A percentile compares a stretch with the other conserved stretches of the same genome.
Evolutionary conservation across 2,113 vertebrate genomes (phyloP).

Genomic region (Xiphophorus couchianus): DNA sequence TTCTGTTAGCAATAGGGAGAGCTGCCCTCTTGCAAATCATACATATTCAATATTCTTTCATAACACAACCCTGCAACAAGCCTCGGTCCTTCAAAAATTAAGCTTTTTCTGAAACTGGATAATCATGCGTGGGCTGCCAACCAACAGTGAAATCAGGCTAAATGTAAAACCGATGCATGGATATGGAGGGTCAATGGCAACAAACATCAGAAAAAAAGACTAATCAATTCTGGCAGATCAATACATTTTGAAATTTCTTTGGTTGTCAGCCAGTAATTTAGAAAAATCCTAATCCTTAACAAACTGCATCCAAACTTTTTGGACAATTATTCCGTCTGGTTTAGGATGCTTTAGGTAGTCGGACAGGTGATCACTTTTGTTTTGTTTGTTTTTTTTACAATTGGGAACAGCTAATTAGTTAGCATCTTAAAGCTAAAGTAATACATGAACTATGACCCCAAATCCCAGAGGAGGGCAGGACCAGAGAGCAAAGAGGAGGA

Average conservation of each 20-base stretch:
- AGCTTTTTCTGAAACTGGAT: conserved; percentile 31
- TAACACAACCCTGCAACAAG: conserved; percentile 20
- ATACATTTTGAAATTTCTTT: background rate
- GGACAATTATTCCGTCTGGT: no score
- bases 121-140: conserved; percentile 40
- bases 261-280: no score
- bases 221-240: background rate
- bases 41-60: conserved; percentile 69
- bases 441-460: no score
- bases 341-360: no score
- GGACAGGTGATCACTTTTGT: no score
- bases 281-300: no score
- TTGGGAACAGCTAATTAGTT: no score
- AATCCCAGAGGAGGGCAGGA: no score
- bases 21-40: conserved; percentile 56
- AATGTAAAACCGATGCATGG: conserved; percentile 27
- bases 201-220: background rate
- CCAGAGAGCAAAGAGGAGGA: no score
- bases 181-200: conserved; percentile 12
- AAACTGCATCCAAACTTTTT: no score
- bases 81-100: conserved; percentile 13
- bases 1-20: conserved; percentile 51
- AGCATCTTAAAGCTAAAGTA: no score
- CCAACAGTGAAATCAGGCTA: conserved; percentile 33
- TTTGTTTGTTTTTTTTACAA: no score